A percentile compares a stretch with the other conserved stretches of the same genome.
These are phyloP conservation scores for Gorsachius goisagi DNA, from an alignment of 2,113 vertebrate species.

Conservation along the genomic window DNA sequence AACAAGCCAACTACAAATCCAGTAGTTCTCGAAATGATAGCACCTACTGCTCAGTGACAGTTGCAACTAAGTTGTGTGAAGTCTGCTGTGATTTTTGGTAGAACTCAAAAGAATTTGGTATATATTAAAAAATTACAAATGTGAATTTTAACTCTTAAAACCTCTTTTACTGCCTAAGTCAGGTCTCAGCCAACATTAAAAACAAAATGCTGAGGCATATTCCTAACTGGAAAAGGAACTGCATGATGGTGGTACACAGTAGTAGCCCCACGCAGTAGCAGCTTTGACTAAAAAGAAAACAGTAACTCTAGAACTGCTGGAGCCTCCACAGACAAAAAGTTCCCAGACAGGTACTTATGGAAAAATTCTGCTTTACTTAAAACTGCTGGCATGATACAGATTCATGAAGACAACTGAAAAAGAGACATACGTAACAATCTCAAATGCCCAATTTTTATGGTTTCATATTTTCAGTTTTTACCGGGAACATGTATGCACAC, in stretches of 20 bases:
- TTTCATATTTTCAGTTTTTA: not conserved
- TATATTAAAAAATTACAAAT: not conserved
- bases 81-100: not conserved
- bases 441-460: not conserved
- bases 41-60: not conserved
- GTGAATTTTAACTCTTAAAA: not conserved
- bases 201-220: not conserved
- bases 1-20: not conserved
- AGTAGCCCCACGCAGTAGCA: not conserved
- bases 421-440: not conserved
- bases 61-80: not conserved
- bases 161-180: not conserved
- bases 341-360: not conserved
- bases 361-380: not conserved
- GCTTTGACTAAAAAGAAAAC: not conserved
- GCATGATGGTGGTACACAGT: too few species aligned
- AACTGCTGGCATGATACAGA: not conserved
- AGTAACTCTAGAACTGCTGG: not conserved
- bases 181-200: not conserved
- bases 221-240: not conserved
- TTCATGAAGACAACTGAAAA: not conserved
- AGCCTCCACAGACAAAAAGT: not conserved
- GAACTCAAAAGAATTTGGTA: not conserved
- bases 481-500: not conserved
- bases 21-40: not conserved